These are phyloP conservation scores for Tetragnatha montana DNA, from an alignment of 2,888 invertebrate species.

Conservation along the genomic window DNA sequence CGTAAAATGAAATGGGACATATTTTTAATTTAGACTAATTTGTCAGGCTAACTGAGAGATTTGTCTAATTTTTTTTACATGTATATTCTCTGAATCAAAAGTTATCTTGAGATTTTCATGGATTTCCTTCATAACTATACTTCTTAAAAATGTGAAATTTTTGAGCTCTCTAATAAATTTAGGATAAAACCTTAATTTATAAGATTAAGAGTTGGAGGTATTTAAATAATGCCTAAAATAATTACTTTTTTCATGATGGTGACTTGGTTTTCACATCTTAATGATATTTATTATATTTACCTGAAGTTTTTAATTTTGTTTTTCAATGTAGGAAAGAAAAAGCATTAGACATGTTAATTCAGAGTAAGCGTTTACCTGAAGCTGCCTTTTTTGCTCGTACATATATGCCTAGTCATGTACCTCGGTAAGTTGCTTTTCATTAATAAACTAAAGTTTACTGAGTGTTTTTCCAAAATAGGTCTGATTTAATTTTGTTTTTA, in stretches of 20 bases:
- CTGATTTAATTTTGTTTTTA: neutral
- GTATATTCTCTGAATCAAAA: too few species aligned
- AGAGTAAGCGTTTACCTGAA: constrained; percentile 92
- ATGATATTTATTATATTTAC: neutral
- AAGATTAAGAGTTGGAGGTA: too few species aligned
- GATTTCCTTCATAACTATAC: too few species aligned
- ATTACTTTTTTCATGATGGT: neutral
- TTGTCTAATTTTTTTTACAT: too few species aligned
- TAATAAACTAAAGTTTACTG: neutral
- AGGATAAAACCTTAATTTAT: too few species aligned
- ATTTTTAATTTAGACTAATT: too few species aligned
- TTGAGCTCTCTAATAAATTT: too few species aligned
- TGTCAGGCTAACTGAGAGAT: too few species aligned
- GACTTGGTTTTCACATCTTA: neutral
- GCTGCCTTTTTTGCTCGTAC: constrained; percentile 98
- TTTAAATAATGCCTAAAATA: too few species aligned
- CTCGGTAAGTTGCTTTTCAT: constrained; percentile 76
- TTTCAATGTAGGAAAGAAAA: constrained; percentile 80
- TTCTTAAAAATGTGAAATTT: too few species aligned
- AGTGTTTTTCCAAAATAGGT: neutral
- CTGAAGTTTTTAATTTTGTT: neutral
- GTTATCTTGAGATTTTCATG: too few species aligned
- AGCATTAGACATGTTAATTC: constrained; percentile 91
- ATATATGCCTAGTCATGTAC: constrained; percentile 94
- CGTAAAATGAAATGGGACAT: too few species aligned